Evolutionary conservation across 2,113 vertebrate species (phyloP).

Genomic region (Xiphorhynchus elegans): DNA sequence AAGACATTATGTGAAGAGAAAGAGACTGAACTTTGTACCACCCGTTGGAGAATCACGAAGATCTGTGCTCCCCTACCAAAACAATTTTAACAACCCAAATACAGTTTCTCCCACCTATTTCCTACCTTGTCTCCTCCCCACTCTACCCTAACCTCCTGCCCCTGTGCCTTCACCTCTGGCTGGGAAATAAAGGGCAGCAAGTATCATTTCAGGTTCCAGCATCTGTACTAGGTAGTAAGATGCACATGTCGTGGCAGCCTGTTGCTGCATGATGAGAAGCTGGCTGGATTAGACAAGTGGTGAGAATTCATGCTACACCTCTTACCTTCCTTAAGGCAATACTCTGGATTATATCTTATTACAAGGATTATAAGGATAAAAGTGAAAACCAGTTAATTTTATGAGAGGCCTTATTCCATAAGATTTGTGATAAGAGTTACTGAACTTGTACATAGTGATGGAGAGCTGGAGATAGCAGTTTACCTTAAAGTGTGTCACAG

Average conservation of each 20-base stretch:
- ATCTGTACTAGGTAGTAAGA: neutral
- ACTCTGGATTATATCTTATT: neutral
- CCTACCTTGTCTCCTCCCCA: neutral
- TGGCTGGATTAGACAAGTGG: neutral
- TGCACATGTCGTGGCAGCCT: neutral
- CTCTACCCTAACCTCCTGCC: neutral
- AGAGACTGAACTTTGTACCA: neutral
- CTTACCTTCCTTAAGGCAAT: neutral
- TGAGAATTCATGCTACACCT: neutral
- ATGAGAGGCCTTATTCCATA: neutral
- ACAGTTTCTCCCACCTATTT: neutral
- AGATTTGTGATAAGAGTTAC: neutral
- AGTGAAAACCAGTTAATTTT: neutral
- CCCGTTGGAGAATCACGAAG: fast-evolving
- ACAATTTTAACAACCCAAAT: neutral
- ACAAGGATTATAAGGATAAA: neutral
- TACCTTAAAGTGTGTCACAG: neutral
- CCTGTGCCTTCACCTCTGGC: neutral
- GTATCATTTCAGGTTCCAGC: neutral
- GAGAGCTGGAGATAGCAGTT: neutral
- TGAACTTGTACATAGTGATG: neutral
- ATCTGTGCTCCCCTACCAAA: neutral
- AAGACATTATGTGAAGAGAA: neutral
- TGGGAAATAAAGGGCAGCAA: neutral
- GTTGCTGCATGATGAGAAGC: neutral